Base-by-base conservation (phyloP, 2,797 vertebrate species). In the Gymnopithys bicolor region DNA sequence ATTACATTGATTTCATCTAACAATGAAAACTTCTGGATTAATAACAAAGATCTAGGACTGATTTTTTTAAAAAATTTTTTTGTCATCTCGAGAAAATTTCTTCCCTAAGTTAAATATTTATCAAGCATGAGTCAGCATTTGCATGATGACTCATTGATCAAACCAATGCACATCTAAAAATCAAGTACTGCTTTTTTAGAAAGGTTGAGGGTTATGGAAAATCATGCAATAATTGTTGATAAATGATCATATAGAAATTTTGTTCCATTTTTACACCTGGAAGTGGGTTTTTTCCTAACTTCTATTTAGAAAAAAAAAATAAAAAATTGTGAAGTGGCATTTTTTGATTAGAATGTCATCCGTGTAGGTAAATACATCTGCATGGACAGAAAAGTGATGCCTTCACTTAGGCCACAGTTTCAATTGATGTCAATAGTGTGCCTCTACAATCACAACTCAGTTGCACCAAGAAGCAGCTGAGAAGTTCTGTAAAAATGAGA, bases 181-280 rank as follows among this genome's bases (percentile, higher is more conserved):
- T 82, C 53, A 90, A 93, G 64, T 64, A 46, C 15, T 80, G 22
- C 67, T 71, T 93, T 93, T 94, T 92, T 63, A 83, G 35, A 49
- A 89, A 84, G 67, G 48, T 58, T 28, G 49, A 76, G 28, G 8
- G 25, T 86, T 85, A 64, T 81, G 30, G 27, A 92, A 83, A 94
- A 83, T 58, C 41, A 39, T 56, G 62, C 45, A 84, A 33, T 83
- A 90, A 58, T 51, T 73, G 12, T 67, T 84, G 43, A 63, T 53
- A 73, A 41, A 63, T 39, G 5, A 63, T 69, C 23, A 14, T 22
- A 32, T 1, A 75, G 45, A 21, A 6, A 30, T 63, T 91, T 48
- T 41, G 15, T 62, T 59, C 77, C 21, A 59, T 76, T 87, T 84
- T 85, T 74, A 69, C 22, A 63, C 19, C 9, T 33, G 41, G 5